Percentiles rank a stretch among this genome's conserved stretches.
Evolutionary conservation across 2,113 vertebrate species (phyloP).

Genomic region (Oryzias celebensis): DNA sequence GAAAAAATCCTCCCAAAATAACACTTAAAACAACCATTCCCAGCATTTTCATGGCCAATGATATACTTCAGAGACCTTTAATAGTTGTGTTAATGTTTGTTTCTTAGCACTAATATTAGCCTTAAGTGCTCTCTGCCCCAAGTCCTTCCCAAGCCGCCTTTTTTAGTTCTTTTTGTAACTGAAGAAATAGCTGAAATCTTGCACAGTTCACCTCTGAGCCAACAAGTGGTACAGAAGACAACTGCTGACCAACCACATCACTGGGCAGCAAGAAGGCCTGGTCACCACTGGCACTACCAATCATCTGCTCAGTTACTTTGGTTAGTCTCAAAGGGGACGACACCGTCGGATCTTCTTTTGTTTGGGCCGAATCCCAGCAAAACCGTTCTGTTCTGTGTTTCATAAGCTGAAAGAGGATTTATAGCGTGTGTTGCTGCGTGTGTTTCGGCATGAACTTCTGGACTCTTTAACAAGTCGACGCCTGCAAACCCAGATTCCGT

Average conservation of each 20-base stretch:
- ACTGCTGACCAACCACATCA: constrained; percentile 54
- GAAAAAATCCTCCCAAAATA: constrained; percentile 57
- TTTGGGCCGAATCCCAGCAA: not conserved
- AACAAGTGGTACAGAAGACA: constrained; percentile 67
- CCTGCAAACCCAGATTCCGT: constrained; percentile 47
- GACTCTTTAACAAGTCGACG: constrained; percentile 53
- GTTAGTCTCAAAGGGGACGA: constrained; percentile 60
- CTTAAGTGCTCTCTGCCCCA: constrained; percentile 81
- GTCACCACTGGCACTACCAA: constrained; percentile 64
- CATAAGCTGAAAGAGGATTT: constrained; percentile 72
- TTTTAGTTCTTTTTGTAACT: constrained; percentile 65
- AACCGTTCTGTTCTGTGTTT: no score
- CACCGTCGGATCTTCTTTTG: constrained; percentile 39
- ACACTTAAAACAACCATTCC: constrained; percentile 70
- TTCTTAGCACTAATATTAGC: constrained; percentile 80
- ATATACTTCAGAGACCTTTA: constrained; percentile 72
- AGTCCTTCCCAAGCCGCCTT: constrained; percentile 67
- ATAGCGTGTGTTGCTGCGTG: constrained; percentile 33
- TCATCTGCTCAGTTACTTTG: constrained; percentile 58
- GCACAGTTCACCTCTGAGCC: constrained; percentile 82
- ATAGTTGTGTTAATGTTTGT: constrained; percentile 61
- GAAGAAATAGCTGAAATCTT: constrained; percentile 75
- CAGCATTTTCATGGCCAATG: constrained; percentile 70
- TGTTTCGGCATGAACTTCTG: constrained; percentile 12
- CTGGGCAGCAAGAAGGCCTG: constrained; percentile 61